Evolutionary conservation across 2,113 vertebrate genomes (phyloP).

Genomic region (Cephalopholis sonnerati): DNA sequence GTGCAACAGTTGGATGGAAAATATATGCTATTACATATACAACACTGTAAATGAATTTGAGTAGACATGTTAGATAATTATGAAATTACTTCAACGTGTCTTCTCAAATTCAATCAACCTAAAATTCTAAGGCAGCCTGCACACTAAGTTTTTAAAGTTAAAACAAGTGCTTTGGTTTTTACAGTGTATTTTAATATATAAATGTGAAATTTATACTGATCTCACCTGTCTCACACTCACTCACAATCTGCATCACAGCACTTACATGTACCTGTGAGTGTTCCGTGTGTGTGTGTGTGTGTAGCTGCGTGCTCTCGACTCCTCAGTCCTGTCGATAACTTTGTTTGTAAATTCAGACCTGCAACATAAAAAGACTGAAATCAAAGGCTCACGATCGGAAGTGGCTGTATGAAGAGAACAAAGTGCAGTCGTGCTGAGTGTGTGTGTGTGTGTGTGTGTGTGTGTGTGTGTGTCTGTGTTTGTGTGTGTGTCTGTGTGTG

Average conservation of each 20-base stretch:
- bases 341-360: slow-evolving; percentile 49
- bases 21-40: too few species aligned
- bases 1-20: background rate
- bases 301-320: background rate
- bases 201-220: background rate
- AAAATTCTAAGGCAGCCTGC: too few species aligned
- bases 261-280: background rate
- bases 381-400: slow-evolving; percentile 44
- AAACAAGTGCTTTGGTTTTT: too few species aligned
- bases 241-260: background rate
- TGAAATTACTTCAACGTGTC: too few species aligned
- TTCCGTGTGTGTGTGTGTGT: background rate
- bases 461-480: slow-evolving; percentile 9
- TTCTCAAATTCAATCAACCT: too few species aligned
- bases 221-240: background rate
- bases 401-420: slow-evolving; percentile 48
- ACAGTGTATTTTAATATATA: too few species aligned
- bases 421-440: slow-evolving; percentile 37
- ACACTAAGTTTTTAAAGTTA: too few species aligned
- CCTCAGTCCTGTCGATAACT: slow-evolving; percentile 35
- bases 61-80: too few species aligned
- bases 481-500: background rate
- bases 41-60: too few species aligned
- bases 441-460: slow-evolving; percentile 19
- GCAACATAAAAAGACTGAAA: slow-evolving; percentile 44